These are phyloP conservation scores for Hylaeus anthracinus DNA, from an alignment of 1,140 invertebrate genomes.

Conservation along the genomic window DNA sequence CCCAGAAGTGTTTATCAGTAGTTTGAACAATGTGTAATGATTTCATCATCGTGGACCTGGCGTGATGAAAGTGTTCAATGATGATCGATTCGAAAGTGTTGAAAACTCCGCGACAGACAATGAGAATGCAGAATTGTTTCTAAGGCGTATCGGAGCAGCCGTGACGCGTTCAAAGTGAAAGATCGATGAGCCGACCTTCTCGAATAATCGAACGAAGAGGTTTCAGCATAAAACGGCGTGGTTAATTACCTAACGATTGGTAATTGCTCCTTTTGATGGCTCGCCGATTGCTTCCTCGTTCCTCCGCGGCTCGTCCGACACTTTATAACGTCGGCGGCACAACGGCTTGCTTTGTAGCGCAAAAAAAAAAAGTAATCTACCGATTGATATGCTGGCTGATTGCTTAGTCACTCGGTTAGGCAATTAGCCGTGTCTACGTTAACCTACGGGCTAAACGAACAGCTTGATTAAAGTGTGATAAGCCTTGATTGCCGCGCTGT, in stretches of 20 bases:
- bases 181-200: not conserved
- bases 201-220: not conserved
- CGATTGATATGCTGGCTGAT: slow-evolving; percentile 21
- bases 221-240: slow-evolving; percentile 11
- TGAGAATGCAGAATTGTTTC: not conserved
- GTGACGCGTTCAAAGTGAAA: not conserved
- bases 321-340: not conserved
- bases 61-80: not conserved
- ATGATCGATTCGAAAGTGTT: slow-evolving; percentile 4
- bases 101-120: not conserved
- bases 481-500: slow-evolving; percentile 14
- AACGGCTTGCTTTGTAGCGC: slow-evolving; percentile 10
- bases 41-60: not conserved
- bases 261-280: slow-evolving; percentile 21
- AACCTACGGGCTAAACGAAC: slow-evolving; percentile 10
- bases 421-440: slow-evolving; percentile 15
- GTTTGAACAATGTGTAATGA: not conserved
- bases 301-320: not conserved
- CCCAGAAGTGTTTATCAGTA: not conserved
- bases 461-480: slow-evolving; percentile 27
- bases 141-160: not conserved
- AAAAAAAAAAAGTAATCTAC: slow-evolving; percentile 12
- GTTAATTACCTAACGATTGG: slow-evolving; percentile 39
- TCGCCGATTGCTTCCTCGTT: slow-evolving; percentile 35
- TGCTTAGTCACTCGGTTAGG: slow-evolving; percentile 34